Conservation (phyloP, 23 tunicate species). For the Ascidia mentula region DNA sequence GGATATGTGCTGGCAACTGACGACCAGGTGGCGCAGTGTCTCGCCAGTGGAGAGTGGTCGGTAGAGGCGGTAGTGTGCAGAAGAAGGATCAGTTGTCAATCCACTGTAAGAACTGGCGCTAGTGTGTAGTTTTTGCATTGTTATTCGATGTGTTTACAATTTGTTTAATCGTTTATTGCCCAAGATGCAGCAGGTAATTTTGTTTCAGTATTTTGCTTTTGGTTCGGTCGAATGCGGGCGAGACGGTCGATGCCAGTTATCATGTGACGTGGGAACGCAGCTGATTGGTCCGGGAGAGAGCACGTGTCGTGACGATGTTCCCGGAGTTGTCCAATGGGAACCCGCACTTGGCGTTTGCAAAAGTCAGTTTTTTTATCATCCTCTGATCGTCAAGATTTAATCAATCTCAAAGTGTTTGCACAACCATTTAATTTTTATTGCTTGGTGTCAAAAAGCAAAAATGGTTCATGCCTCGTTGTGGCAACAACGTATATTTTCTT, state of each 20-base stretch:
- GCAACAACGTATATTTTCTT: no score
- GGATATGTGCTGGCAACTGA: constrained; percentile 29
- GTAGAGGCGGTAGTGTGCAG: constrained; percentile 25
- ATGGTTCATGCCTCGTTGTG: no score
- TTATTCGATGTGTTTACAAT: not conserved
- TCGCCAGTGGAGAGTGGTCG: constrained; percentile 38
- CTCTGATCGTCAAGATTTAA: no score
- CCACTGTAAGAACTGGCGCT: constrained; percentile 32
- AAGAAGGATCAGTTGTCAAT: constrained; percentile 29
- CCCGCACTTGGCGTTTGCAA: constrained; percentile 58
- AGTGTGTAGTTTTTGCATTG: not conserved
- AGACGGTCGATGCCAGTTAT: constrained; percentile 19
- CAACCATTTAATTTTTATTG: no score
- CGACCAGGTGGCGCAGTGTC: constrained; percentile 24
- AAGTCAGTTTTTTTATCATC: constrained; percentile 37
- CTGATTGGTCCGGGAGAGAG: constrained; percentile 32
- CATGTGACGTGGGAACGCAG: constrained; percentile 31
- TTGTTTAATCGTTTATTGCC: no score
- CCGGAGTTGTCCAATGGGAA: constrained; percentile 37
- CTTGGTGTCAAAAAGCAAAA: no score
- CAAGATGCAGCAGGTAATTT: no score
- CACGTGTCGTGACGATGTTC: constrained; percentile 29
- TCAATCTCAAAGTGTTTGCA: no score
- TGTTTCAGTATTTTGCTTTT: constrained; percentile 30
- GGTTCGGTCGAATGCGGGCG: constrained; percentile 32